Evolutionary conservation across 1,140 invertebrate species (phyloP).

Genomic region (Euura lappo): DNA sequence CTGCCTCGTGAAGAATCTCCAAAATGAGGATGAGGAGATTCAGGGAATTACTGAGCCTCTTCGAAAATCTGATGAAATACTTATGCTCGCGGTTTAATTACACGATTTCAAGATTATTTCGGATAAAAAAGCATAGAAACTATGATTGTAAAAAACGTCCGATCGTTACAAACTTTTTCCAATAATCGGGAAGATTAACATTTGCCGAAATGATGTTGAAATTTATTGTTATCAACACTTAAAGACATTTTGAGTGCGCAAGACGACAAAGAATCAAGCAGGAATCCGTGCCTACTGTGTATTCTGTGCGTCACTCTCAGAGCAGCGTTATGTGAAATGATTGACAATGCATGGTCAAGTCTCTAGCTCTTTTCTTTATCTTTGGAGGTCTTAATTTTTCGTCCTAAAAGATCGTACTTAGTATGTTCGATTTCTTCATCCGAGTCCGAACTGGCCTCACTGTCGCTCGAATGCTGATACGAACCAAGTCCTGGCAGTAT

Average conservation of each 20-base stretch:
- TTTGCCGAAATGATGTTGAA: background rate
- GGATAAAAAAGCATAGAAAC: too few relatives aligned
- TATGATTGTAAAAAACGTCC: too few relatives aligned
- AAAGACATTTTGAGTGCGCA: background rate
- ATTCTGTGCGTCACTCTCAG: background rate
- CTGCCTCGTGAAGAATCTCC: too few relatives aligned
- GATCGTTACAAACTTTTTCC: too few relatives aligned
- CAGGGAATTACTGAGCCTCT: too few relatives aligned
- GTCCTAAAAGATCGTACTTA: conserved; percentile 65
- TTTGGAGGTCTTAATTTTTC: conserved; percentile 44
- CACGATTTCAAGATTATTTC: too few relatives aligned
- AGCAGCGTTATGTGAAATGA: background rate
- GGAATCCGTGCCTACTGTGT: background rate
- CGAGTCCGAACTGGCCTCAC: conserved; percentile 66
- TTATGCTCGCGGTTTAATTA: too few relatives aligned
- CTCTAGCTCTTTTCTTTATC: conserved; percentile 26
- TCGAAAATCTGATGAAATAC: too few relatives aligned
- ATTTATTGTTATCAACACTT: background rate
- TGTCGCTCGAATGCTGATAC: conserved; percentile 76
- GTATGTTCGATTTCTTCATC: conserved; percentile 61
- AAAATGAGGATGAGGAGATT: too few relatives aligned
- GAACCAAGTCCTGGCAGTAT: conserved; percentile 79
- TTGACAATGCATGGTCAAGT: background rate
- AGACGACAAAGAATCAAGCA: background rate
- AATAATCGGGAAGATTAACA: background rate